These are phyloP conservation scores for Drosophila acutilabella DNA, from an alignment of 2,888 invertebrate genomes.

Conservation along the genomic window DNA sequence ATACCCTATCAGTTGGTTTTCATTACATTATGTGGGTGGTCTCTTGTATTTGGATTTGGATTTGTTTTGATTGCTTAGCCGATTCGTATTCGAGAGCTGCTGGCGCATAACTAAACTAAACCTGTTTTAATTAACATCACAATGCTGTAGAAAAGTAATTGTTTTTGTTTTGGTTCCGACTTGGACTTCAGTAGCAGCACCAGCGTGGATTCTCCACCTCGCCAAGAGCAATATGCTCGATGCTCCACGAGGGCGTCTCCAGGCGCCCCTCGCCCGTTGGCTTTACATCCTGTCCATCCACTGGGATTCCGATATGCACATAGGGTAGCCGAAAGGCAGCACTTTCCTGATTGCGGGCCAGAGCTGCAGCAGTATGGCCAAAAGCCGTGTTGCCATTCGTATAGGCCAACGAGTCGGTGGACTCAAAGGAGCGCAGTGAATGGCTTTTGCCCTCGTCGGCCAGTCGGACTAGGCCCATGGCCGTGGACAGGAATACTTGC, in stretches of 20 bases:
- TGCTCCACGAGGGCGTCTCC: constrained; percentile 88
- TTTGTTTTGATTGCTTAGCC: constrained; percentile 40
- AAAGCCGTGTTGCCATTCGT: constrained; percentile 80
- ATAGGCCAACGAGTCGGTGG: constrained; percentile 85
- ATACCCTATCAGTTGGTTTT: constrained; percentile 43
- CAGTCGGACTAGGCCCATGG: constrained; percentile 87
- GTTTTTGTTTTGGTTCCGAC: neutral
- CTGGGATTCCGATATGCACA: constrained; percentile 83
- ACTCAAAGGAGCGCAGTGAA: constrained; percentile 88
- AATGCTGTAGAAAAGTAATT: constrained; percentile 38
- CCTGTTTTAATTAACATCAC: constrained; percentile 69
- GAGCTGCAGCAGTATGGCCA: constrained; percentile 67
- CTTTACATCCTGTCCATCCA: constrained; percentile 86
- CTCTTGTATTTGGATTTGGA: constrained; percentile 37
- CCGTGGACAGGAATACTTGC: constrained; percentile 89
- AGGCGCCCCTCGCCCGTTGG: constrained; percentile 88
- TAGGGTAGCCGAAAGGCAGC: constrained; percentile 82
- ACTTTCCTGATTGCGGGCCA: constrained; percentile 57
- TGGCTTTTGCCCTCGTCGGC: constrained; percentile 86
- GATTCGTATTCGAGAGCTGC: constrained; percentile 37
- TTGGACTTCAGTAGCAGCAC: constrained; percentile 86
- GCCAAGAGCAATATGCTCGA: constrained; percentile 89
- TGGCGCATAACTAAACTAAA: constrained; percentile 50
- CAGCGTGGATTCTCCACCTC: constrained; percentile 87
- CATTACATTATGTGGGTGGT: constrained; percentile 25